Evolutionary conservation across 2,113 vertebrate species (phyloP).

Genomic region (Alouatta palliata): DNA sequence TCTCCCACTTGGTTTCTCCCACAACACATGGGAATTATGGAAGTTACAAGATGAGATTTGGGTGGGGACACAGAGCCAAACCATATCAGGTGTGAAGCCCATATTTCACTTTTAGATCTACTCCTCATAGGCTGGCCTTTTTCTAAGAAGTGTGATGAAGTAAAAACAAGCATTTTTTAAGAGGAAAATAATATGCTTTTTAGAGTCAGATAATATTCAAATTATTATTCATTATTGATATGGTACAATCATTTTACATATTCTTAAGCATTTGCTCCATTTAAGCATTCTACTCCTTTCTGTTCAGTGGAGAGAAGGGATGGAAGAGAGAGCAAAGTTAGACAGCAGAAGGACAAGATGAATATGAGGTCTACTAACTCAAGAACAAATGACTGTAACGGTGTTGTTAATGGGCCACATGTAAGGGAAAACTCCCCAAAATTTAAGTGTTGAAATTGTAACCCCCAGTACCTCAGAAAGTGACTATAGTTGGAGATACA

Average conservation of each 20-base stretch:
- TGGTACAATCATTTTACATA: background rate
- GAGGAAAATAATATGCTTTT: background rate
- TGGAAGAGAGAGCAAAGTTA: background rate
- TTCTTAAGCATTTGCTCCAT: background rate
- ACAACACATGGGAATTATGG: too few species aligned
- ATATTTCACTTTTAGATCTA: background rate
- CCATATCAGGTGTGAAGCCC: background rate
- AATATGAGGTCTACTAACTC: background rate
- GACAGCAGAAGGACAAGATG: background rate
- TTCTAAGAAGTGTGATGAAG: background rate
- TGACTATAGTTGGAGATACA: background rate
- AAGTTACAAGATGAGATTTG: too few species aligned
- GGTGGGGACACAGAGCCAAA: too few species aligned
- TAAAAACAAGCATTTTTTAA: background rate
- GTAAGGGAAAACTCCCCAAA: background rate
- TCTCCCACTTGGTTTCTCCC: too few species aligned
- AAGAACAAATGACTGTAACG: background rate
- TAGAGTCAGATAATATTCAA: background rate
- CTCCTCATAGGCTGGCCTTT: background rate
- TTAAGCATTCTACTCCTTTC: background rate
- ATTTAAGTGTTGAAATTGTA: background rate
- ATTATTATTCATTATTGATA: background rate
- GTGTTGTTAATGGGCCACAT: too few species aligned
- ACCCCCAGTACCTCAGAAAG: background rate
- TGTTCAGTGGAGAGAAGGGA: background rate